A percentile compares a stretch with the other conserved stretches of the same genome.
Conservation (phyloP, 2,888 invertebrate genomes). For the Drosophila sordidula region DNA sequence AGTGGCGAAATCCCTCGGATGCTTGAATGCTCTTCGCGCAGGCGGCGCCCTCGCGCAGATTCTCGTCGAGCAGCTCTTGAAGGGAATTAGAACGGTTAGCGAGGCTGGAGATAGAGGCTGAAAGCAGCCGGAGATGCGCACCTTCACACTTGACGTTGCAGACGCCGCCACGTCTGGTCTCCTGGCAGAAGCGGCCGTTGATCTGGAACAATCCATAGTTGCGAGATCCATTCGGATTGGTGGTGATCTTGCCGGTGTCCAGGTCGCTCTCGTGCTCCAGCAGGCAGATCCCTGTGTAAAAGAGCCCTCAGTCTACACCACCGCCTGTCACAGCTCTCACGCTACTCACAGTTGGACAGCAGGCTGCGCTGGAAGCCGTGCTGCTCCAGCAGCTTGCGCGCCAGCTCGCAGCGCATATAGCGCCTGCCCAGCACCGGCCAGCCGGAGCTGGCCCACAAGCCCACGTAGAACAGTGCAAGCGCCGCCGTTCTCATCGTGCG, state of each 20-base stretch:
- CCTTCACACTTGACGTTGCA: constrained; percentile 91
- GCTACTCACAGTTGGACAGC: constrained; percentile 79
- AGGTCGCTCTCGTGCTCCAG: constrained; percentile 88
- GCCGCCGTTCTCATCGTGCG: constrained; percentile 56
- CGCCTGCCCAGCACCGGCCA: constrained; percentile 53
- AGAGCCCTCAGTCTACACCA: neutral
- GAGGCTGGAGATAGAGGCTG: too few relatives aligned
- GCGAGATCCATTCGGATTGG: constrained; percentile 87
- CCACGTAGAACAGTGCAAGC: constrained; percentile 33
- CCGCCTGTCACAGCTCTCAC: neutral
- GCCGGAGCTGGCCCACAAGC: constrained; percentile 29
- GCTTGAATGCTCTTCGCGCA: constrained; percentile 88
- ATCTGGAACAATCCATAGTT: constrained; percentile 89
- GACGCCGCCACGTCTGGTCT: constrained; percentile 86
- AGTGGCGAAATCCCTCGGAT: constrained; percentile 86
- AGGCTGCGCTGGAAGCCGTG: constrained; percentile 79
- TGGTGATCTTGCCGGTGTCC: constrained; percentile 87
- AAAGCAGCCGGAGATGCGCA: constrained; percentile 65
- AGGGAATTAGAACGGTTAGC: neutral
- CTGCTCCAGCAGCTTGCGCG: constrained; percentile 73
- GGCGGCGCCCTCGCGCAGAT: constrained; percentile 87
- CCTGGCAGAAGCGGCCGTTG: constrained; percentile 89
- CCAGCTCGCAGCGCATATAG: constrained; percentile 80
- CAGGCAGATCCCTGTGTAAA: constrained; percentile 79
- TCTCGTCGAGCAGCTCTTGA: constrained; percentile 88